Base-by-base conservation (phyloP, 2,113 vertebrate species). In the Alosa alosa region DNA sequence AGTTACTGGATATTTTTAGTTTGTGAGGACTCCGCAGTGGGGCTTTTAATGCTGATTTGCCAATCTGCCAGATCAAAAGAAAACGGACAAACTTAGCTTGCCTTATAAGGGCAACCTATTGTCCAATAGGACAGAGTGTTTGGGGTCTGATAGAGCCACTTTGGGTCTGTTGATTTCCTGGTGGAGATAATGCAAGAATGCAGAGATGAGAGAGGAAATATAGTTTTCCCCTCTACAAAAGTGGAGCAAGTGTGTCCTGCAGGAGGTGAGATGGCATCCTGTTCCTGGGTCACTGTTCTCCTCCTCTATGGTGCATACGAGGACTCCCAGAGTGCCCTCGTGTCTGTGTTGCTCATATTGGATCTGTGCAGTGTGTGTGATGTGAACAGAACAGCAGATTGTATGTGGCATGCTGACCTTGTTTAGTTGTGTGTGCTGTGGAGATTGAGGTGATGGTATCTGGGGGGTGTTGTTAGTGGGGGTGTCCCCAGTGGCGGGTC, bases 401-500 rank as follows among this genome's bases (percentile, higher is more conserved):
- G 31, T 20, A 68, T 2, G 39, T 36, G 15, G 25, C 22, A 64
- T 25, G n/a, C 60, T 25, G 7, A 83, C 22, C 4, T 41, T 87
- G 25, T 41, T 25, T 82, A 8, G 81, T 46, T 55, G 6, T 45
- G 10, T 86, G 46, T 68, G 78, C 41, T 86, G 64, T 81, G 31
- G 52, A 39, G 10, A 31, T 64, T 86, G 60, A 10, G 60, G 22
- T 44, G 17, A 20, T 18, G 17, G 6, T 82, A 18, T 49, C 81
- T 20, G 11, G 64, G 64, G 83, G 39, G 31, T 11, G 84, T n/a
- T 60, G 57, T 31, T 31, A 18, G 52, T 55, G 46, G 1, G 86
- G 88, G 85, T 72, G 85, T 90, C 90, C 81, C 92, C 88, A 88
- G 91, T 93, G 93, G 82, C 55, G 82, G 86, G 89, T 92, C 93